Base-by-base conservation (phyloP, 2,797 vertebrate species). In the Rhyacichthys aspro region DNA sequence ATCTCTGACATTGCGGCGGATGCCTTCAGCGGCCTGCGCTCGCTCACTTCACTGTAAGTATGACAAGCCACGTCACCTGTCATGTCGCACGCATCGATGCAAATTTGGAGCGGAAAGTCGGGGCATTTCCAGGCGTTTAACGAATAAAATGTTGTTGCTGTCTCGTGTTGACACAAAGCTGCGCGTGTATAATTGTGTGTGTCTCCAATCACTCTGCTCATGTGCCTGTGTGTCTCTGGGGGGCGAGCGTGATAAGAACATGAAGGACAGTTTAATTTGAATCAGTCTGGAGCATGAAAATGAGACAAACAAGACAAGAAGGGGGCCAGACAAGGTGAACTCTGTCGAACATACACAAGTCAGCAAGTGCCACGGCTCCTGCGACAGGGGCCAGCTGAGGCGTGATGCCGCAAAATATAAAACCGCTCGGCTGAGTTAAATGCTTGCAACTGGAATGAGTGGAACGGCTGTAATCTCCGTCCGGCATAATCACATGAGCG, bases 1-100 rank as follows among this genome's bases (percentile, higher is more conserved):
- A 95, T 99, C 88, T 95, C 95, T n/a, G 97, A 98, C 87, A 94
- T 99, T 18, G 97, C 97, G 0, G 93, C 94, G 1, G 96, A 99
- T 64, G 95, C 97, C 39, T 99, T 99, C 90, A 95, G 91, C 39
- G 96, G 97, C 77, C 94, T 99, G 74, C 95, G 96, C 70, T 97
- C 95, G 2, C 96, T 99, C 88, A 96, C 95, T 15, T 99, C 97
- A 0, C 86, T 99, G 97, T 99, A 93, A 98, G 97, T 97, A 87
- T 72, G 63, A 67, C 63, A 52, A 7, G 34, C 18, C 8, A 8
- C 23, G 19, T 43, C n/a, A 55, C 53, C 41, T 43, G 41, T 42
- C 52, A 42, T 55, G 52, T 32, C 19, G 1, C 18, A 19, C 7
- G 17, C 8, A 3, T 37, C 36, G n/a, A 23, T 12, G 18, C 50